These are phyloP conservation scores for Melipona bicolor DNA, from an alignment of 2,888 invertebrate genomes.

Conservation along the genomic window DNA sequence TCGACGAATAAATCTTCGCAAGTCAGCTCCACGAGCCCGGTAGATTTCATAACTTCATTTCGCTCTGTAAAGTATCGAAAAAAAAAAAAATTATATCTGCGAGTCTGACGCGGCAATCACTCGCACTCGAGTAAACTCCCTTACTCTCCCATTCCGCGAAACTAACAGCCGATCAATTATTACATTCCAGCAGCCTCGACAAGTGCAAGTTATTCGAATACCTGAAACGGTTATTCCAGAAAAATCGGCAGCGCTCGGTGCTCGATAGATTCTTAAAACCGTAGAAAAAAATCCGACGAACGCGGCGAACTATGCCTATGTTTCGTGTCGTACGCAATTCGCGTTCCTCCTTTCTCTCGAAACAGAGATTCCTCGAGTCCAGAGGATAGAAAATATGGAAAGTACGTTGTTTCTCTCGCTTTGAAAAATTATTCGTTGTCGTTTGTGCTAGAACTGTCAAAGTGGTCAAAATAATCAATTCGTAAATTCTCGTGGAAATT, in stretches of 20 bases:
- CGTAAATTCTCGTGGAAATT: too few species aligned
- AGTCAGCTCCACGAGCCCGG: neutral
- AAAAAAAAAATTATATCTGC: neutral
- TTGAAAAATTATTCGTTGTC: too few species aligned
- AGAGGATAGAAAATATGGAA: too few species aligned
- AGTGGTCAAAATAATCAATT: too few species aligned
- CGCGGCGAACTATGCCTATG: neutral
- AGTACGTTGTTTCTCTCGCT: too few species aligned
- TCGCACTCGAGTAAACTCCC: neutral
- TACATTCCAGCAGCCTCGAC: neutral
- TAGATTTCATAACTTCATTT: slow-evolving; percentile 1
- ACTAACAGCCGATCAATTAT: neutral
- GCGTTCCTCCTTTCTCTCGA: neutral
- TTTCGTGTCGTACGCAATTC: neutral
- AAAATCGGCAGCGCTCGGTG: neutral
- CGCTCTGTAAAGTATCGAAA: neutral
- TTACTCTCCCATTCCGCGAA: neutral
- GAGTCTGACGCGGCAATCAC: neutral
- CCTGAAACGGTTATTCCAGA: neutral
- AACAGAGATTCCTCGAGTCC: too few species aligned
- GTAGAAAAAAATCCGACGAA: neutral
- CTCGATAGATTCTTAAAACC: neutral
- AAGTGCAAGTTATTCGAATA: neutral
- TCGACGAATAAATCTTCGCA: neutral
- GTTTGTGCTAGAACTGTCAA: too few species aligned